Conservation (phyloP, 1,140 invertebrate species). For the Panulirus ornatus region DNA sequence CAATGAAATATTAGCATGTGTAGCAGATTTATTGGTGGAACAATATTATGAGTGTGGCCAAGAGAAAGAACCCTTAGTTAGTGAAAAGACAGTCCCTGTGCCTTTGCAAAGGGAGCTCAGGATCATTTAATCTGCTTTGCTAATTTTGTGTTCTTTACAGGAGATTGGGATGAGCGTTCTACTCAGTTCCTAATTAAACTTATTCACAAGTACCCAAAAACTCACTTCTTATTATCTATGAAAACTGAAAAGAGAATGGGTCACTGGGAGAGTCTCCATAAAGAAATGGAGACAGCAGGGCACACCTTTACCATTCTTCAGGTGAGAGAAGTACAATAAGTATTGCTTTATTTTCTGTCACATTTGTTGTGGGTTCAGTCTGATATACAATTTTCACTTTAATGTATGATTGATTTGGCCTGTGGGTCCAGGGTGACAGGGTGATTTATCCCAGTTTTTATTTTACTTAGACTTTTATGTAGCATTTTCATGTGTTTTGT, state of each 20-base stretch:
- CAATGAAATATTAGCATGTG: not conserved
- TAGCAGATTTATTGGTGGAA: not conserved
- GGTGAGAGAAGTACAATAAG: not conserved
- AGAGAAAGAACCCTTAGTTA: not conserved
- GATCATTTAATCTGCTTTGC: not conserved
- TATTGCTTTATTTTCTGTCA: not conserved
- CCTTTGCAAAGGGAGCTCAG: too few species aligned
- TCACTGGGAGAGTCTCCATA: conserved; percentile 64
- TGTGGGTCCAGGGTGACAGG: too few species aligned
- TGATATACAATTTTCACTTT: too few species aligned
- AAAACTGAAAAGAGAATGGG: conserved; percentile 57
- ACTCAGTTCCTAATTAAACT: conserved; percentile 56
- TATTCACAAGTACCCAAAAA: conserved; percentile 58
- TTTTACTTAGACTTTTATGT: too few species aligned
- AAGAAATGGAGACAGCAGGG: conserved; percentile 60
- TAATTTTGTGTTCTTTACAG: conserved; percentile 8
- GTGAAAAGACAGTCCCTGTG: too few species aligned
- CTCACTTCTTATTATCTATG: conserved; percentile 52
- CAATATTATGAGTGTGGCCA: not conserved
- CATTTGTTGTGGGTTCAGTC: not conserved
- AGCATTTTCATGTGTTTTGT: too few species aligned
- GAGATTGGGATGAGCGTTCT: conserved; percentile 68
- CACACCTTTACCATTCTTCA: conserved; percentile 68
- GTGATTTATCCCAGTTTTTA: too few species aligned
- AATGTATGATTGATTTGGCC: too few species aligned